Base-by-base conservation (phyloP, 2,888 invertebrate genomes). In the Cerastis rubricosa region DNA sequence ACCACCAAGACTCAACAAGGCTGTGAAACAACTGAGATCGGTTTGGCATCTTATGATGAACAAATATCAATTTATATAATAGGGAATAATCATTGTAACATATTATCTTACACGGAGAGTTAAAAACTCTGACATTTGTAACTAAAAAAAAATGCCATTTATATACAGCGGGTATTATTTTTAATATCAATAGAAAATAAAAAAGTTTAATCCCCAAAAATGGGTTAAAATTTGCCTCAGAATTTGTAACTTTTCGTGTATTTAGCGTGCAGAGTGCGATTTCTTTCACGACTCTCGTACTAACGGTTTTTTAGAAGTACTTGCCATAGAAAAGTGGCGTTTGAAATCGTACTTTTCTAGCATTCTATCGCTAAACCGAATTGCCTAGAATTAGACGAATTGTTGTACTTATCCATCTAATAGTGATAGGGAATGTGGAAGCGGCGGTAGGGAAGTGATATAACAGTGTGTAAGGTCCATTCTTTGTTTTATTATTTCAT, bases 21-120 rank as follows among this genome's bases (percentile, higher is more conserved):
- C 96, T 96, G 96, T 96, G 96, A 96, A 95, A 94, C 93, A 95
- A 94, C 94, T 91, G 88, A 91, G 91, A 94, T 95, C 94, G 94
- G 95, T 96, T 94, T 91, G 91, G 94, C 94, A 85, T 89, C 87
- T 87, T 87, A 83, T 88, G 88, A 89, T 85, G 86, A 88, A 89
- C 81, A 87, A 87, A 89, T 88, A 89, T 87, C 89, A 88, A 81
- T 83, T 86, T 85, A 85, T 84, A 80, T 86, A 81, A 79, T 86
- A 88, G 81, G 74, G 69, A 86, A 77, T 81, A 87, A 84, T 74
- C 74, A 86, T 78, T 78, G 61, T 88, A 85, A 83, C 69, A 81
- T 81, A 80, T 71, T 77, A 80, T 77, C 71, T 71, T 76, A 85
- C 80, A 76, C 69, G 74, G 66, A 79, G 76, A 88, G 79, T 87